A percentile compares a stretch with the other conserved stretches of the same genome.
These are phyloP conservation scores for Melanchra persicariae DNA, from an alignment of 2,888 invertebrate species.

Conservation along the genomic window DNA sequence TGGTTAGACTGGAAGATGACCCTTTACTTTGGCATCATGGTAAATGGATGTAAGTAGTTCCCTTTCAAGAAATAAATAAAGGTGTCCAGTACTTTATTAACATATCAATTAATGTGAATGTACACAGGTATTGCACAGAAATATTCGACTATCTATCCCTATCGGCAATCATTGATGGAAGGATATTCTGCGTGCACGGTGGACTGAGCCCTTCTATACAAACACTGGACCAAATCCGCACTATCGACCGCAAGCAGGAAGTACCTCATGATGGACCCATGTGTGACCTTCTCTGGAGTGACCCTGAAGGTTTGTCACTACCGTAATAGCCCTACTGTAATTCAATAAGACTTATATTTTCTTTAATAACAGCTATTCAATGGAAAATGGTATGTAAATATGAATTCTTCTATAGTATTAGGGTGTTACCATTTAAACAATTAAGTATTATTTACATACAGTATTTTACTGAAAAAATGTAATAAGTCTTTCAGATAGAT, in stretches of 20 bases:
- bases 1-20: neutral
- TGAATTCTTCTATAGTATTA: neutral
- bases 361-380: neutral
- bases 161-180: conserved; percentile 99
- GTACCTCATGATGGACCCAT: conserved; percentile 99
- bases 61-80: neutral
- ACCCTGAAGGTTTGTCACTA: conserved; percentile 96
- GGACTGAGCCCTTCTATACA: conserved; percentile 99
- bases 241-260: conserved; percentile 99
- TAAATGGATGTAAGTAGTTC: conserved; percentile 1
- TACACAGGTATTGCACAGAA: conserved; percentile 97
- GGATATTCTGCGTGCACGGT: conserved; percentile 99
- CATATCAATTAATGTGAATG: conserved; percentile 18
- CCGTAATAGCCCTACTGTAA: neutral
- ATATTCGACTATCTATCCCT: conserved; percentile 99
- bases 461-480: no score
- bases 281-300: conserved; percentile 99
- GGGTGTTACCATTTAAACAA: no score
- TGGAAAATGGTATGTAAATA: neutral
- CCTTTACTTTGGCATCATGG: neutral
- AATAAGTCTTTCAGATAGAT: no score
- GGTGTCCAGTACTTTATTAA: neutral
- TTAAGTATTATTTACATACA: no score
- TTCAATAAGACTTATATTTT: neutral
- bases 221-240: conserved; percentile 99